Conservation (phyloP, 1,140 invertebrate genomes). For the Drosophila melanogaster region Release_6_plus_ISO1_MT NC_004354.4:13658001-13658500, state of each 20-base stretch:
- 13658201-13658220: slow-evolving; percentile 25
- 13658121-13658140: slow-evolving; percentile 75
- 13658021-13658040: slow-evolving; percentile 1
- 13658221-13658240: slow-evolving; percentile 42
- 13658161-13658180: slow-evolving; percentile 71
- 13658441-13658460: slow-evolving; percentile 13
- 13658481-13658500: slow-evolving; percentile 3
- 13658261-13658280: slow-evolving; percentile 18
- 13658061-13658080: slow-evolving; percentile 84
- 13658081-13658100: slow-evolving; percentile 81
- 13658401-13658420: slow-evolving; percentile 22
- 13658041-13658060: slow-evolving; percentile 63
- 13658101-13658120: slow-evolving; percentile 84
- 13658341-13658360: slow-evolving; percentile 27
- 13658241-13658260: slow-evolving; percentile 34
- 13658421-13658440: slow-evolving; percentile 39
- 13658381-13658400: slow-evolving; percentile 15
- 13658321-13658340: slow-evolving; percentile 47
- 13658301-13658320: slow-evolving; percentile 31
- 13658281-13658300: slow-evolving; percentile 41
- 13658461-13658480: neutral
- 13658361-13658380: slow-evolving; percentile 15
- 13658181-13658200: slow-evolving; percentile 64
- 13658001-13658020: too few species aligned
- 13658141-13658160: slow-evolving; percentile 81